Conservation (phyloP, 2,888 invertebrate genomes). For the Blomia tropicalis region DNA sequence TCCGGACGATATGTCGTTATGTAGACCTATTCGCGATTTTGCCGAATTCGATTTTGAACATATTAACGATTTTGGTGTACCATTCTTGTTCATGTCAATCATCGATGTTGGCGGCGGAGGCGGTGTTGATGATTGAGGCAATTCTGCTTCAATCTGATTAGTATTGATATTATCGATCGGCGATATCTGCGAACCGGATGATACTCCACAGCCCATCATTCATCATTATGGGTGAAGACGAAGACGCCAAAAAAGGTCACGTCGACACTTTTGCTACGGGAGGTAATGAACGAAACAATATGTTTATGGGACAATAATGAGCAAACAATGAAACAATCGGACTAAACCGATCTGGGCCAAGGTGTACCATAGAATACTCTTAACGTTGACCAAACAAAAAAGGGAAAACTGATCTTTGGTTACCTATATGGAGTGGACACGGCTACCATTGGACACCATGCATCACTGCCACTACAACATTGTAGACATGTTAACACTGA, state of each 20-base stretch:
- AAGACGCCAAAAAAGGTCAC: too few relatives aligned
- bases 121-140: too few relatives aligned
- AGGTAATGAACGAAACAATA: too few relatives aligned
- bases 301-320: too few relatives aligned
- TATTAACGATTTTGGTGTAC: not conserved
- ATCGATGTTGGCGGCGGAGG: too few relatives aligned
- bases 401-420: too few relatives aligned
- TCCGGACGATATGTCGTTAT: not conserved
- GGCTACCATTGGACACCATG: too few relatives aligned
- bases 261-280: too few relatives aligned
- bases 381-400: too few relatives aligned
- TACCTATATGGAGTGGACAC: not conserved
- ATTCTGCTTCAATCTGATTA: too few relatives aligned
- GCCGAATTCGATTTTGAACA: not conserved
- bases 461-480: not conserved
- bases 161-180: too few relatives aligned
- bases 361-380: not conserved
- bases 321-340: not conserved
- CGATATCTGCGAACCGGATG: not conserved
- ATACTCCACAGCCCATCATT: conserved; percentile 16
- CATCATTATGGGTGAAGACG: not conserved
- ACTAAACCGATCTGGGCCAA: not conserved
- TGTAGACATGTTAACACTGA: not conserved
- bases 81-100: too few relatives aligned
- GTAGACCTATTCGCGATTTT: not conserved